Conservation (phyloP, 2,797 vertebrate species). For the Melanotaenia boesemani region DNA sequence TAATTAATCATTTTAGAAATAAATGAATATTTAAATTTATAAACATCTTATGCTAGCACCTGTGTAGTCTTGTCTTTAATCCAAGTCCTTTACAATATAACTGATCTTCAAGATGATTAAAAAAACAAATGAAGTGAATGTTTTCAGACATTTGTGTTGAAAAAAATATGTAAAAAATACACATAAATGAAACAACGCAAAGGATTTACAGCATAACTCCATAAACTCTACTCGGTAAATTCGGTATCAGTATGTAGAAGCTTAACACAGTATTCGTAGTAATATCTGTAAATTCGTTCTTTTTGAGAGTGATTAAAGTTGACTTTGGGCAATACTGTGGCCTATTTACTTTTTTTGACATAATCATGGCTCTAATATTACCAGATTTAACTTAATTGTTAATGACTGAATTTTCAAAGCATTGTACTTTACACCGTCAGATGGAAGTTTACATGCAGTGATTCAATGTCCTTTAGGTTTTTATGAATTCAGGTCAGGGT, state of each 20-base stretch:
- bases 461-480: not conserved
- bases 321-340: slow-evolving; percentile 14
- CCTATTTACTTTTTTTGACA: not conserved
- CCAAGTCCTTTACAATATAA: not conserved
- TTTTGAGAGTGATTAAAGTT: slow-evolving; percentile 15
- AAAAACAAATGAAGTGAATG: slow-evolving; percentile 49
- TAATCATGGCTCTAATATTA: slow-evolving; percentile 6
- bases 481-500: not conserved
- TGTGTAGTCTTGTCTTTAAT: not conserved
- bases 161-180: slow-evolving; percentile 35
- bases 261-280: not conserved
- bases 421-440: not conserved
- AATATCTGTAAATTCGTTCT: slow-evolving; percentile 15
- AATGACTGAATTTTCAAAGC: slow-evolving; percentile 6
- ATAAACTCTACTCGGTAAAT: slow-evolving; percentile 1
- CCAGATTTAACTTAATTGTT: slow-evolving; percentile 9
- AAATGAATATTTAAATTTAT: not conserved
- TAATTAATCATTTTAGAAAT: slow-evolving; percentile 1
- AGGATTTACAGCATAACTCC: slow-evolving; percentile 15
- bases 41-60: slow-evolving; percentile 6
- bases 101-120: slow-evolving; percentile 43
- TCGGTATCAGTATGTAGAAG: slow-evolving; percentile 2
- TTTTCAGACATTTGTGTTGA: slow-evolving; percentile 43
- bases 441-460: not conserved
- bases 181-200: slow-evolving; percentile 1